Evolutionary conservation across 1,140 invertebrate species (phyloP).

Genomic region (Drosophila lacteicornis): DNA sequence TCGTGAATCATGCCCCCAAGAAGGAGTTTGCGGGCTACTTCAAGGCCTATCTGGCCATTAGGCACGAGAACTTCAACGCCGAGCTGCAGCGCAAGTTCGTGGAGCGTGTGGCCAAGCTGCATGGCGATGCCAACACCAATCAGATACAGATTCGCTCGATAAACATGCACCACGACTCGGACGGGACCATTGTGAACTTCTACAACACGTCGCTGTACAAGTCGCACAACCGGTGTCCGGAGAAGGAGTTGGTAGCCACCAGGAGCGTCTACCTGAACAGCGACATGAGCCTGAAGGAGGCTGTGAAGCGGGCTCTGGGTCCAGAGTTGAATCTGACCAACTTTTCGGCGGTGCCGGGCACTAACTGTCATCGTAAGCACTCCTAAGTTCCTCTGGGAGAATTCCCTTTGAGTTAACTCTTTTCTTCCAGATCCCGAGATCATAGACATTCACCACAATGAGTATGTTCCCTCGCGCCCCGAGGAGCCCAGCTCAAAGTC

Average conservation of each 20-base stretch:
- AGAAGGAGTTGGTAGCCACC: conserved; percentile 90
- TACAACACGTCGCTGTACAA: conserved; percentile 89
- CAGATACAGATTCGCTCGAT: conserved; percentile 89
- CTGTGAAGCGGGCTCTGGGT: conserved; percentile 90
- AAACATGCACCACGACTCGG: conserved; percentile 69
- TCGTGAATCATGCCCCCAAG: conserved; percentile 87
- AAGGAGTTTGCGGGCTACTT: conserved; percentile 89
- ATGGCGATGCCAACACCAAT: conserved; percentile 90
- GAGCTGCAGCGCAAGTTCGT: conserved; percentile 91
- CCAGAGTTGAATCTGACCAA: conserved; percentile 90
- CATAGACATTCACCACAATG: conserved; percentile 69
- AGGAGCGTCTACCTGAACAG: conserved; percentile 89
- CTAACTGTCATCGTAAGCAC: conserved; percentile 88
- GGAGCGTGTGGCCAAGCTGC: conserved; percentile 90
- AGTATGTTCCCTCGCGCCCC: conserved; percentile 64
- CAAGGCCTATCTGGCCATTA: conserved; percentile 91
- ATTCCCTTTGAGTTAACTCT: too few species aligned
- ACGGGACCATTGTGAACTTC: conserved; percentile 76
- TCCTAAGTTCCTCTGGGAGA: accelerated
- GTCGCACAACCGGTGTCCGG: conserved; percentile 89
- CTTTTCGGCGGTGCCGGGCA: conserved; percentile 90
- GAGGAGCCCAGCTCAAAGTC: conserved; percentile 86
- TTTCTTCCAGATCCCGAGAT: conserved; percentile 49
- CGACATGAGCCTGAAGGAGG: conserved; percentile 88
- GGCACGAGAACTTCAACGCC: conserved; percentile 90